These are phyloP conservation scores for Ibidorhyncha struthersii DNA, from an alignment of 2,113 vertebrate species.

Conservation along the genomic window DNA sequence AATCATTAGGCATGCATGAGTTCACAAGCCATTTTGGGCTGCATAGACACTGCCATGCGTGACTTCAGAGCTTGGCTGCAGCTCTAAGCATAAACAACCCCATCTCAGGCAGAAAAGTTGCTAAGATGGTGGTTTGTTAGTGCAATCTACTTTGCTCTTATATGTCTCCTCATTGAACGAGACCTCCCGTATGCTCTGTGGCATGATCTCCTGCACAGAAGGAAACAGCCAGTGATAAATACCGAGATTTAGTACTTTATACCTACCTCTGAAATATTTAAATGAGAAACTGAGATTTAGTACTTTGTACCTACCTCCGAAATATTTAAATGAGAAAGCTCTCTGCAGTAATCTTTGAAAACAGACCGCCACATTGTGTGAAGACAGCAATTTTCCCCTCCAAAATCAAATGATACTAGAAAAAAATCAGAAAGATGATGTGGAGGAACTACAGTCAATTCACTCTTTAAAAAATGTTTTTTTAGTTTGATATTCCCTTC, in stretches of 20 bases:
- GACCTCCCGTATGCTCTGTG: neutral
- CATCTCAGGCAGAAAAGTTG: neutral
- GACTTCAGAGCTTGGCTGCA: neutral
- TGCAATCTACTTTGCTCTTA: neutral
- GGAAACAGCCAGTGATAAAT: neutral
- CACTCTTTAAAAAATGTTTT: neutral
- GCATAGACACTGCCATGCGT: rapidly evolving
- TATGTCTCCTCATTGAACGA: neutral
- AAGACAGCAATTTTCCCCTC: neutral
- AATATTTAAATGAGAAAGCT: neutral
- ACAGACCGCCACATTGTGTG: rapidly evolving
- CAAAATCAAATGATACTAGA: neutral
- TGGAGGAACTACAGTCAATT: neutral
- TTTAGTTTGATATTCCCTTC: neutral
- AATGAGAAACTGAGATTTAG: neutral
- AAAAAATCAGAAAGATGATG: neutral
- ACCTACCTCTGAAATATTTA: neutral
- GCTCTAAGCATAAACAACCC: neutral
- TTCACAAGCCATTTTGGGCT: neutral
- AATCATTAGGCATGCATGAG: neutral
- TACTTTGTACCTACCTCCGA: neutral
- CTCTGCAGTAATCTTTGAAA: neutral
- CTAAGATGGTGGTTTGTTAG: neutral
- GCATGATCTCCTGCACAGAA: neutral
- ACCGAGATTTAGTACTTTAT: neutral